Percentiles rank a stretch among this genome's conserved stretches.
Evolutionary conservation across 2,113 vertebrate species (phyloP).

Genomic region (Piaya cayana): DNA sequence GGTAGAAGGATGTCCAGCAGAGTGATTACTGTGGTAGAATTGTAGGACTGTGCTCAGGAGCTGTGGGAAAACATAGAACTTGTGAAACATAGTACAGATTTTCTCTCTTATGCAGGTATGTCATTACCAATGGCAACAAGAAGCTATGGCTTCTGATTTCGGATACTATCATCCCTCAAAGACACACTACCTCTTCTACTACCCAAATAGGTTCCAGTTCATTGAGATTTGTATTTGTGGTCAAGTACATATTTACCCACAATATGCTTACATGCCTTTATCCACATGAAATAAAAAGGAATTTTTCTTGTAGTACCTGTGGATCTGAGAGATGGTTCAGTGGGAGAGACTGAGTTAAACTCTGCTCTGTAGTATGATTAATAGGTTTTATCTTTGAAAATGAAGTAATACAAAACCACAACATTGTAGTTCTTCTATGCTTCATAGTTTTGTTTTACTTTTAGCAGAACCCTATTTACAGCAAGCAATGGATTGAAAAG

Average conservation of each 20-base stretch:
- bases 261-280: neutral
- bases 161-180: neutral
- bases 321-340: neutral
- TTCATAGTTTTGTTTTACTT: neutral
- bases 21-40: neutral
- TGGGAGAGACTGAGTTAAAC: neutral
- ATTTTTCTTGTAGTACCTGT: neutral
- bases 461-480: constrained; percentile 37
- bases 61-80: neutral
- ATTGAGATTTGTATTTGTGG: neutral
- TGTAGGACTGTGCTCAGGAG: neutral
- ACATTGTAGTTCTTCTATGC: neutral
- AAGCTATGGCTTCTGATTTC: neutral
- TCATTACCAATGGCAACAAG: neutral
- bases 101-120: neutral
- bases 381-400: constrained; percentile 4
- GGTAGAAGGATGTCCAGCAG: neutral
- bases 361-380: neutral
- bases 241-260: neutral
- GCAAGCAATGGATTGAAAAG: constrained; percentile 20
- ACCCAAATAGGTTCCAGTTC: neutral
- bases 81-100: neutral
- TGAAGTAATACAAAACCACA: constrained; percentile 39
- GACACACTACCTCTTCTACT: neutral
- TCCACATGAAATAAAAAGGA: neutral